Evolutionary conservation across 2,113 vertebrate genomes (phyloP).

Genomic region (Pagrus major): DNA sequence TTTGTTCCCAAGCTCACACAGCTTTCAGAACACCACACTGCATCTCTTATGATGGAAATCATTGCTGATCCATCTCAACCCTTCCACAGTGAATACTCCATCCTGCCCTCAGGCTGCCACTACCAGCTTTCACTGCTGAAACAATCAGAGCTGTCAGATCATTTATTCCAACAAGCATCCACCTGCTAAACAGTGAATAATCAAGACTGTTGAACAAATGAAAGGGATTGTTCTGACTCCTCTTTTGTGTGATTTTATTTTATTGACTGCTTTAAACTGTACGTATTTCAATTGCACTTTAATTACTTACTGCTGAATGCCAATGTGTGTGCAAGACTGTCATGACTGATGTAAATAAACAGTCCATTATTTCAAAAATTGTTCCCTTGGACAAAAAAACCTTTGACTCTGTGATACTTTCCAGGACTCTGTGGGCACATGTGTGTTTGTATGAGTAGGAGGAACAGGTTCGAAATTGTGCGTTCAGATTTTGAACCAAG

Average conservation of each 20-base stretch:
- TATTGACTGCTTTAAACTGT: background rate
- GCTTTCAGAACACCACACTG: slow-evolving; percentile 3
- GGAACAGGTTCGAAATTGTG: slow-evolving; percentile 7
- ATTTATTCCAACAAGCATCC: slow-evolving; percentile 12
- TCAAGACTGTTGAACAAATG: background rate
- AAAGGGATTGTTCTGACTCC: slow-evolving; percentile 9
- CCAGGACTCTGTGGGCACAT: background rate
- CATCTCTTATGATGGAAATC: slow-evolving; percentile 6
- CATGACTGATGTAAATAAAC: background rate
- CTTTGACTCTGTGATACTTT: slow-evolving; percentile 1
- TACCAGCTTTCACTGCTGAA: background rate
- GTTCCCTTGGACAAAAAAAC: background rate
- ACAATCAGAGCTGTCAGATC: slow-evolving; percentile 1
- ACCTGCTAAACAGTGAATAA: slow-evolving; percentile 5
- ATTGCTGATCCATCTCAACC: slow-evolving; percentile 16
- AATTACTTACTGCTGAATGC: background rate
- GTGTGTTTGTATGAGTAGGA: background rate
- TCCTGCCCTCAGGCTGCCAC: slow-evolving; percentile 9
- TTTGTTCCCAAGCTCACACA: background rate
- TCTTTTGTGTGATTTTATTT: slow-evolving; percentile 1
- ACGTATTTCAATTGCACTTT: background rate
- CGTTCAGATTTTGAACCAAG: slow-evolving; percentile 24
- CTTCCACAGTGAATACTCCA: slow-evolving; percentile 5
- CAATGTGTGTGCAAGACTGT: background rate
- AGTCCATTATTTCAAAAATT: background rate